phyloP scores from a whole-genome alignment of 2,113 vertebrate species.

The Baryphthengus martii region DNA sequence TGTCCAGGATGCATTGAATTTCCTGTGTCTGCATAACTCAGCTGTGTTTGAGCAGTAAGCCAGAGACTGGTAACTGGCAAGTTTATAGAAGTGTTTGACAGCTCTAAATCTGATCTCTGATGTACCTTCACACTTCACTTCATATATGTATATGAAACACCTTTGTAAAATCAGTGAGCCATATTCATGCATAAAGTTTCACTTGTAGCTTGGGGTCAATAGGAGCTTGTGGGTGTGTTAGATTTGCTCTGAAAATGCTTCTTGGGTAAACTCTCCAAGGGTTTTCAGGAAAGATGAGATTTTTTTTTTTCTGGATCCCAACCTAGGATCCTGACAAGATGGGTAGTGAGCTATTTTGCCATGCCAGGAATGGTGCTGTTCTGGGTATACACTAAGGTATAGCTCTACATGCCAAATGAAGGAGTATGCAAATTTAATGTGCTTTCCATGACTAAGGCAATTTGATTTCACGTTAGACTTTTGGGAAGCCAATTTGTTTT shows the following conservation, averaged over 20 bases:
- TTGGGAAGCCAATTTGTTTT: background rate
- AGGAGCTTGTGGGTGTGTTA: background rate
- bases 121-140: conserved; percentile 26
- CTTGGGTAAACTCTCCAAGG: background rate
- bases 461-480: background rate
- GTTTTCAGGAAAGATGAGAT: background rate
- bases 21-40: background rate
- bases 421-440: background rate
- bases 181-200: background rate
- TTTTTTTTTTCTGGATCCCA: background rate
- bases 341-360: background rate
- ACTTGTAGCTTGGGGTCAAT: background rate
- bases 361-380: background rate
- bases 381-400: background rate
- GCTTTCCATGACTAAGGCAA: background rate
- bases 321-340: background rate
- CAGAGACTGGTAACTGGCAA: background rate
- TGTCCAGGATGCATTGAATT: background rate
- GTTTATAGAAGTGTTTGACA: conserved; percentile 10
- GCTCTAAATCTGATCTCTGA: conserved; percentile 33
- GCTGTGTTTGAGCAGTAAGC: background rate
- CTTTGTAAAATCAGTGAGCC: conserved; percentile 30
- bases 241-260: background rate
- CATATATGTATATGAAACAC: conserved; percentile 48
- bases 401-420: background rate